Base-by-base conservation (phyloP, 2,888 invertebrate genomes). In the Plemyria rubiginata region DNA sequence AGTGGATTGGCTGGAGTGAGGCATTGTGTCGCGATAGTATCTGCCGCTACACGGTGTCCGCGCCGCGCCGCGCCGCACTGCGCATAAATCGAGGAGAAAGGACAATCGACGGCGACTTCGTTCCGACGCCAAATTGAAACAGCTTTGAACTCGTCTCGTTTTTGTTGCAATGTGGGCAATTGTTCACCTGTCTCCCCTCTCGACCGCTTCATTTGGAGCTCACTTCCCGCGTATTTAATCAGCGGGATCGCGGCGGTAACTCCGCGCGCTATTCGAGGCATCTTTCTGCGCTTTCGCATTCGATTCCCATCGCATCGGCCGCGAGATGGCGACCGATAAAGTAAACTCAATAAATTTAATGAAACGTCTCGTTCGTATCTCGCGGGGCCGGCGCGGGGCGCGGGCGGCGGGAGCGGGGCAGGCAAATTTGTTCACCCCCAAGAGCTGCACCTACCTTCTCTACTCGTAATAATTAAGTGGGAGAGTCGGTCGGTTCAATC, bases 271-370 rank as follows among this genome's bases (percentile, higher is more conserved):
- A 88, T 90, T 76, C 78, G 68, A 84, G 87, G 86, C 83, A 87
- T 89, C 76, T 72, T 73, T 71, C 69, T 79, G 75, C 74, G 76
- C 76, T 73, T 75, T 81, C 77, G 83, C 84, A 77, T 79, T 79
- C 81, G 84, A 83, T 88, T 89, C 87, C 86, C 89, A 88, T 85
- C 83, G 86, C 62, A 55, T 60, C 55, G 54, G 38, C 79, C 74
- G 80, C 77, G 84, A 82, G 85, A 87, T 87, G 86, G 80, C 79
- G 75, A 78, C 74, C 82, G 91, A 90, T 91, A 88, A 38, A 60
- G 52, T 89, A 87, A 56, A 48, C 60, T 53, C 85, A 88, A 90
- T 92, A 89, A 89, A 90, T 92, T 90, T 89, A 92, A 90, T 91
- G 85, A 90, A 90, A 87, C 76, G 82, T 86, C 82, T 80, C 78